Evolutionary conservation across 2,113 vertebrate species (phyloP).

Genomic region (Hyperopisus bebe): DNA sequence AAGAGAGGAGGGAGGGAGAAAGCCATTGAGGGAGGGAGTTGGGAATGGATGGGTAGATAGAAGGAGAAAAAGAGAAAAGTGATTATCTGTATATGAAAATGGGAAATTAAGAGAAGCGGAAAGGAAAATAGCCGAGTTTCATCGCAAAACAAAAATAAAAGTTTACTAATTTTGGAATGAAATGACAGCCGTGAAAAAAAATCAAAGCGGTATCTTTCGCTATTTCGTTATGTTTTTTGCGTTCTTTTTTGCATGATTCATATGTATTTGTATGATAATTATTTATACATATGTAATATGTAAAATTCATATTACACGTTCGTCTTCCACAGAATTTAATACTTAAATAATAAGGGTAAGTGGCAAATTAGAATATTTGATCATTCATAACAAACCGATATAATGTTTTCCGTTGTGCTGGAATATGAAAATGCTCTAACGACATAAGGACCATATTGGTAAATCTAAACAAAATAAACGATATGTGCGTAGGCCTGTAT

Average conservation of each 20-base stretch:
- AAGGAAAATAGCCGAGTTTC: constrained; percentile 61
- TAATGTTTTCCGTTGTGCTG: background rate
- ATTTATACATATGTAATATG: constrained; percentile 15
- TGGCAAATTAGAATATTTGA: background rate
- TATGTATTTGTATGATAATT: constrained; percentile 19
- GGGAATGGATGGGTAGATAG: constrained; percentile 72
- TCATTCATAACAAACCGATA: background rate
- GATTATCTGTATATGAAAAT: constrained; percentile 76
- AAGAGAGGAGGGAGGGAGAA: constrained; percentile 57
- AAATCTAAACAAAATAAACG: background rate
- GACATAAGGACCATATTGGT: background rate
- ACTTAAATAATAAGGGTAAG: background rate
- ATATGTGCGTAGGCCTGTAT: background rate
- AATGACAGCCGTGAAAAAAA: constrained; percentile 25
- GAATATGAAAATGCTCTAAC: background rate
- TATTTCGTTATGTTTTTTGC: constrained; percentile 19
- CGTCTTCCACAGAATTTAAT: background rate
- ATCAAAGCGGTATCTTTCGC: constrained; percentile 26
- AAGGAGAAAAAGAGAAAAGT: constrained; percentile 69
- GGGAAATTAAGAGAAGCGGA: constrained; percentile 67
- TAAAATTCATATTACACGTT: background rate
- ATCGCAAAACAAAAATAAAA: constrained; percentile 57
- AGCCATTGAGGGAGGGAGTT: constrained; percentile 45
- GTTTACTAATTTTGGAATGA: constrained; percentile 44
- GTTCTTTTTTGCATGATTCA: constrained; percentile 29